phyloP scores from a whole-genome alignment of 2,888 invertebrate genomes.

The Nysson spinosus region DNA sequence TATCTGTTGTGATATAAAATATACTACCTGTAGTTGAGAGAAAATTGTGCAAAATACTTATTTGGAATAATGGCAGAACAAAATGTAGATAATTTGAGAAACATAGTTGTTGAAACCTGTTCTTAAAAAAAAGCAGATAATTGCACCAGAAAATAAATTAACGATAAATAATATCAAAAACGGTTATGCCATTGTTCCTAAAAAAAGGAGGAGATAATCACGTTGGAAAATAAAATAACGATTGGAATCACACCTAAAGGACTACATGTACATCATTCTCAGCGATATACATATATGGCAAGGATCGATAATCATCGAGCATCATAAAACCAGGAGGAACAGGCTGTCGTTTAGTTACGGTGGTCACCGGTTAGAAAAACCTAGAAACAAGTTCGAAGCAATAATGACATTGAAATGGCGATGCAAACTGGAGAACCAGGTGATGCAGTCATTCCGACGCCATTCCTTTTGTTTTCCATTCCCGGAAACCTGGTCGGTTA shows the following conservation, averaged over 20 bases:
- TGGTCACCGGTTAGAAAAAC: conserved; percentile 36
- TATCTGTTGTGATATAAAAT: no score
- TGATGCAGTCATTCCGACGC: conserved; percentile 28
- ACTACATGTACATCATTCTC: background rate
- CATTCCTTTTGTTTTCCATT: conserved; percentile 25
- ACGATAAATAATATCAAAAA: no score
- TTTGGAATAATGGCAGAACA: no score
- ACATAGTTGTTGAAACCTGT: no score
- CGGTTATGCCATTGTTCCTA: no score
- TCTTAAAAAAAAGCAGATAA: no score
- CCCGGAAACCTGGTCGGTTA: conserved; percentile 18
- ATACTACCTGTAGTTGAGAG: no score
- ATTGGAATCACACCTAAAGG: conserved; percentile 16
- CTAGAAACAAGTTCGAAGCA: conserved; percentile 34
- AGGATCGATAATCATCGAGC: conserved; percentile 42
- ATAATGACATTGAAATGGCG: conserved; percentile 43
- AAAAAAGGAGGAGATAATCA: conserved; percentile 19
- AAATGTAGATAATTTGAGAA: no score
- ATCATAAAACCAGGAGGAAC: conserved; percentile 45
- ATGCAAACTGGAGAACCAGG: conserved; percentile 10
- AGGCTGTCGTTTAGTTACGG: conserved; percentile 22
- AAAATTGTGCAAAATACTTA: no score
- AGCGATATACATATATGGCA: conserved; percentile 7
- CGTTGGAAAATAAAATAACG: conserved; percentile 15
- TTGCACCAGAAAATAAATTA: no score